Conservation (phyloP, 2,888 invertebrate species). For the Callyntrura guangdongensis region DNA sequence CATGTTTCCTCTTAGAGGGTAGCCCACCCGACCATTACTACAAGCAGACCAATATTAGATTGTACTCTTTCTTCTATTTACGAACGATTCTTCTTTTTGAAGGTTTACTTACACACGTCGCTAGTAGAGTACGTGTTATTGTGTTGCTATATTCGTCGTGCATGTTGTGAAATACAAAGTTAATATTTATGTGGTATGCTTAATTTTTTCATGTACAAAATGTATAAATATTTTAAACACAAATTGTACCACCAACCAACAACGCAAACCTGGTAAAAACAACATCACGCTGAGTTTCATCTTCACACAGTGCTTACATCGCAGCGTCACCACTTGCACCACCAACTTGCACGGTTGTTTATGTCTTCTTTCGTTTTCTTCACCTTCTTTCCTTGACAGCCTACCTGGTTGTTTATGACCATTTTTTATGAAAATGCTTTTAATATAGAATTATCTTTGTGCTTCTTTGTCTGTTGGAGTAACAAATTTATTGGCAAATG, state of each 20-base stretch:
- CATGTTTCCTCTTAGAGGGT: slow-evolving; percentile 24
- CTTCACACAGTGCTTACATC: not conserved
- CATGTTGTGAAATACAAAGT: not conserved
- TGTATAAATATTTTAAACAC: slow-evolving; percentile 34
- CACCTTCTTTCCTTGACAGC: slow-evolving; percentile 26
- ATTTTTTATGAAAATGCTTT: not conserved
- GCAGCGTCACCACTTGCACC: not conserved
- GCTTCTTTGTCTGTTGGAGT: not conserved
- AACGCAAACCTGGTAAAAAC: slow-evolving; percentile 3
- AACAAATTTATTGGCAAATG: slow-evolving; percentile 56
- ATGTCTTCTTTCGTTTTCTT: slow-evolving; percentile 49
- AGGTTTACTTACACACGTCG: not conserved
- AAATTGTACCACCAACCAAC: slow-evolving; percentile 44
- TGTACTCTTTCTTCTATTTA: not conserved
- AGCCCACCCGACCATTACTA: slow-evolving; percentile 1
- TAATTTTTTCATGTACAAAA: slow-evolving; percentile 39
- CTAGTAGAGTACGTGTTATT: too few species aligned
- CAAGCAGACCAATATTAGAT: not conserved
- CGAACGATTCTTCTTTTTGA: not conserved
- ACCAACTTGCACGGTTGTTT: slow-evolving; percentile 7
- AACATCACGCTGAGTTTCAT: slow-evolving; percentile 36
- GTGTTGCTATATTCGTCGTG: too few species aligned
- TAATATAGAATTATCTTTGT: not conserved
- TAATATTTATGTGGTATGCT: not conserved
- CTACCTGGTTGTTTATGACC: not conserved